A percentile compares a stretch with the other conserved stretches of the same genome.
phyloP scores from a whole-genome alignment of 2,797 vertebrate species.

The Leptatherina wallacei region DNA sequence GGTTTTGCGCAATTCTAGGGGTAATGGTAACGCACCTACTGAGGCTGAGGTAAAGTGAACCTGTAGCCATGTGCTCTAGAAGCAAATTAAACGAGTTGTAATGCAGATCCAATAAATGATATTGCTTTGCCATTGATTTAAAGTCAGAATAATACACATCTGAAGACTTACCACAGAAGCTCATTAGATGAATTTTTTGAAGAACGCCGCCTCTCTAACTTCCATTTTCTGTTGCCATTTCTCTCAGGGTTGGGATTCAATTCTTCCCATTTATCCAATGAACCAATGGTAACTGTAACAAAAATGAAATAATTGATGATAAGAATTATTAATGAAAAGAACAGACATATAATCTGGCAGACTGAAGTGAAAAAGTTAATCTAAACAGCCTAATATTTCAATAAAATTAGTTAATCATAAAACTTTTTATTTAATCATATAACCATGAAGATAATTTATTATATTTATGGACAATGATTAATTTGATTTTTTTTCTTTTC shows the following conservation, averaged over 20 bases:
- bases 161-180: constrained; percentile 88
- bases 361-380: neutral
- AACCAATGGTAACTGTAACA: constrained; percentile 83
- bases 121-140: neutral
- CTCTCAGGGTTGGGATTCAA: constrained; percentile 88
- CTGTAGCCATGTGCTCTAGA: no score
- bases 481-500: neutral
- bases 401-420: neutral
- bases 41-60: no score
- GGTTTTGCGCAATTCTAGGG: no score
- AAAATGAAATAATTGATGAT: constrained; percentile 2
- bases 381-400: neutral
- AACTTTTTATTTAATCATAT: neutral
- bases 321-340: constrained; percentile 4
- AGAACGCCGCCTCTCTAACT: constrained; percentile 88
- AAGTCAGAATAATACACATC: neutral
- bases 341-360: neutral
- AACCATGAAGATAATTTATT: neutral
- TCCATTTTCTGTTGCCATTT: constrained; percentile 89
- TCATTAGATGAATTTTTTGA: constrained; percentile 93
- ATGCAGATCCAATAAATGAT: neutral
- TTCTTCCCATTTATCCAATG: constrained; percentile 97
- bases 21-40: no score
- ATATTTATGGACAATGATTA: constrained; percentile 2
- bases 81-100: neutral